Conservation (phyloP, 2,888 invertebrate genomes). For the Zele albiditarsus region DNA sequence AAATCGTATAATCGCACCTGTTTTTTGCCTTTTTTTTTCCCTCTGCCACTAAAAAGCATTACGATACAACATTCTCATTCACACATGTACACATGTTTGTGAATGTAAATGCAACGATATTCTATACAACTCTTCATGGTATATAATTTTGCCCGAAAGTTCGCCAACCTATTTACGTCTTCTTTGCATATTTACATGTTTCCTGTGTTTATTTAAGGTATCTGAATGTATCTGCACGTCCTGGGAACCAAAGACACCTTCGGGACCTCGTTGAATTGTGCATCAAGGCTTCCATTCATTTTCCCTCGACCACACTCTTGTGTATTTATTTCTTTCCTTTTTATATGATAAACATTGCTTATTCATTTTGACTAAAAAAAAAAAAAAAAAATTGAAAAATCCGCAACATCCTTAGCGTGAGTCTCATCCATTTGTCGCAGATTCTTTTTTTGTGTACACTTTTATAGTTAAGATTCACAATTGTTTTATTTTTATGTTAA, state of each 20-base stretch:
- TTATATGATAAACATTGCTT: background rate
- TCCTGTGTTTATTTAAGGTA: constrained; percentile 22
- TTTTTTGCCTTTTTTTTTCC: constrained; percentile 40
- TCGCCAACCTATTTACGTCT: constrained; percentile 26
- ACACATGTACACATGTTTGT: background rate
- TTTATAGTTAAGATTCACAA: constrained; percentile 16
- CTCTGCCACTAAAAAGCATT: background rate
- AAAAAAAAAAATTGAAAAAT: background rate
- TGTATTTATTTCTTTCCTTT: constrained; percentile 19
- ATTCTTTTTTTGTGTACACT: background rate
- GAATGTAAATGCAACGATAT: background rate
- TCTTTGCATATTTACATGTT: constrained; percentile 42
- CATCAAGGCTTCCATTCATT: constrained; percentile 41
- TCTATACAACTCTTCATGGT: background rate
- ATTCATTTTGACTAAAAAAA: background rate
- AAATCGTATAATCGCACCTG: constrained; percentile 3
- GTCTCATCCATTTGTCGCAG: background rate
- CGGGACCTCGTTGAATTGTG: constrained; percentile 29
- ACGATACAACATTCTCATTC: background rate
- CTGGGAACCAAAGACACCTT: constrained; percentile 25
- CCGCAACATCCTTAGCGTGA: background rate
- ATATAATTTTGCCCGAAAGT: constrained; percentile 8
- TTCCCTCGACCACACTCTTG: constrained; percentile 28
- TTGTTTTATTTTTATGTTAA: background rate
- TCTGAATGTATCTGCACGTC: constrained; percentile 25